Evolutionary conservation across 2,888 invertebrate genomes (phyloP).

Genomic region (Zele albiditarsus): DNA sequence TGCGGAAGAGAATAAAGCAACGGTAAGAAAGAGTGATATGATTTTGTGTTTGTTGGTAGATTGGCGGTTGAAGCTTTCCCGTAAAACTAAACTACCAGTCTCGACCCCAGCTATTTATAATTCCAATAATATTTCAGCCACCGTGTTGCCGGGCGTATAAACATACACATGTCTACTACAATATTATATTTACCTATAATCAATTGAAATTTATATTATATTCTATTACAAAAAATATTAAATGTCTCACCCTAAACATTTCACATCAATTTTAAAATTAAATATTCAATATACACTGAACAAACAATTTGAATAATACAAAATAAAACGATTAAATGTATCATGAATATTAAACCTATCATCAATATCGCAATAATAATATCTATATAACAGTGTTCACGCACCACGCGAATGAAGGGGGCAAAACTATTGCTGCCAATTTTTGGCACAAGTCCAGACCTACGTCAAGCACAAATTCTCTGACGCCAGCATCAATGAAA

Average conservation of each 20-base stretch:
- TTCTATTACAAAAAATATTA: no score
- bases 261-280: neutral
- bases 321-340: neutral
- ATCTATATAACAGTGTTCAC: neutral
- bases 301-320: neutral
- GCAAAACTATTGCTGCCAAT: slow-evolving; percentile 24
- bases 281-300: neutral
- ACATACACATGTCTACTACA: slow-evolving; percentile 29
- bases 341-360: neutral
- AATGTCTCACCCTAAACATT: no score
- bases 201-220: neutral
- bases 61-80: slow-evolving; percentile 34
- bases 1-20: slow-evolving; percentile 14
- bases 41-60: neutral
- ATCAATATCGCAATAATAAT: neutral
- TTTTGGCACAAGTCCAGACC: slow-evolving; percentile 62
- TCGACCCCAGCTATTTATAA: slow-evolving; percentile 67
- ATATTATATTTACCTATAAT: neutral
- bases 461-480: slow-evolving; percentile 63
- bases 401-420: slow-evolving; percentile 4
- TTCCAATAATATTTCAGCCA: slow-evolving; percentile 66
- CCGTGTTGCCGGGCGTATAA: slow-evolving; percentile 50
- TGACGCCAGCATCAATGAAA: slow-evolving; percentile 69
- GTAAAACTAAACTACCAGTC: slow-evolving; percentile 63
- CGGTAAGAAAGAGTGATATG: neutral